Conservation (phyloP, 2,113 vertebrate species). For the Hymenochirus boettgeri region DNA sequence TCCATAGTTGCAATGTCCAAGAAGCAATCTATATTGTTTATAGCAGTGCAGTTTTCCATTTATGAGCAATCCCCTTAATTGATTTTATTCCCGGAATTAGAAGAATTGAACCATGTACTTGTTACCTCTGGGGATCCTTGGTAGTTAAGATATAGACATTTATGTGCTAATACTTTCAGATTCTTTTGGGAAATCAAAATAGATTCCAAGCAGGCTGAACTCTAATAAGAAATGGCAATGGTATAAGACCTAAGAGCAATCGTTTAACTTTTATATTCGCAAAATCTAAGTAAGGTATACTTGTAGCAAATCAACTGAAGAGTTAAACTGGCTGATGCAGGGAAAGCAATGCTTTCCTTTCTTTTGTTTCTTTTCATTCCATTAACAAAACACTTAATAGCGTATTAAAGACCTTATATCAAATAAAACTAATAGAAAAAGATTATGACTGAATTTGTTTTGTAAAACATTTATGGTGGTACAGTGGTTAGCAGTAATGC, state of each 20-base stretch:
- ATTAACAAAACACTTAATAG: too few species aligned
- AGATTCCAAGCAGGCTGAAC: neutral
- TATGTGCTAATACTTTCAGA: neutral
- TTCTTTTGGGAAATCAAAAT: neutral
- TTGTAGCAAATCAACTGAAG: too few species aligned
- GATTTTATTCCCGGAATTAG: neutral
- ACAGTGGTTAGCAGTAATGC: too few species aligned
- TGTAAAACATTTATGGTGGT: too few species aligned
- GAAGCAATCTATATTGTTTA: constrained; percentile 1
- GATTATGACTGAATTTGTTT: too few species aligned
- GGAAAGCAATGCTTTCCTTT: too few species aligned
- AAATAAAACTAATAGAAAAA: too few species aligned
- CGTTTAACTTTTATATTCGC: neutral
- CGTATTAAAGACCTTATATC: too few species aligned
- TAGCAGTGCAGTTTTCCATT: neutral
- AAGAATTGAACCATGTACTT: neutral
- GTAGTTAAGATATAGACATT: neutral
- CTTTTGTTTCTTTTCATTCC: too few species aligned
- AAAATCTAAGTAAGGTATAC: too few species aligned
- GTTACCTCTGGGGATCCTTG: constrained; percentile 1
- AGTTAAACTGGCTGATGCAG: too few species aligned
- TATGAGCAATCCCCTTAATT: constrained; percentile 2
- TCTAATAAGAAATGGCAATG: neutral
- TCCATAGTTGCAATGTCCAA: neutral
- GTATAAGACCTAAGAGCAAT: neutral